These are phyloP conservation scores for Battus philenor DNA, from an alignment of 1,140 invertebrate species.

Conservation along the genomic window DNA sequence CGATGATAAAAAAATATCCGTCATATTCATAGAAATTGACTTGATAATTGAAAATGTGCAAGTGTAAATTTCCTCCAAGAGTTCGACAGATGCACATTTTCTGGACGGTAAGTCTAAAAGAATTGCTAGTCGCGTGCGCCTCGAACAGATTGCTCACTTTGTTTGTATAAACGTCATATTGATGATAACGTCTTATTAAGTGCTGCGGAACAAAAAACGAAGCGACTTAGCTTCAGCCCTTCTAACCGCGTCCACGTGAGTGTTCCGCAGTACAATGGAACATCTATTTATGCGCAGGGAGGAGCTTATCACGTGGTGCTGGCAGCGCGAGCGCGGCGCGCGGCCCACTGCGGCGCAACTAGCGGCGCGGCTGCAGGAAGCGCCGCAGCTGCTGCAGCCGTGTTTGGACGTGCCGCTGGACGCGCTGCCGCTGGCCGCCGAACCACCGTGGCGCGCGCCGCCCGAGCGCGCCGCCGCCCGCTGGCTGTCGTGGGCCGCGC, in stretches of 20 bases:
- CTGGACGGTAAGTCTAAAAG: too few species aligned
- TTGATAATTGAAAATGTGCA: too few species aligned
- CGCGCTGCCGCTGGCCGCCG: constrained; percentile 41
- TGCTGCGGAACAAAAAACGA: background rate
- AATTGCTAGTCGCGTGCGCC: too few species aligned
- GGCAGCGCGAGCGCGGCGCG: constrained; percentile 81
- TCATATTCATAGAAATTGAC: too few species aligned
- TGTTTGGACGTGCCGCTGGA: constrained; percentile 85
- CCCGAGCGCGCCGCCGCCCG: constrained; percentile 27
- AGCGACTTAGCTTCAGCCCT: background rate
- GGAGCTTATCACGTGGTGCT: constrained; percentile 85
- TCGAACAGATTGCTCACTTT: too few species aligned
- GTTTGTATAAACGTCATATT: background rate
- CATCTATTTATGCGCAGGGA: constrained; percentile 72
- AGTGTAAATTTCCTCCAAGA: too few species aligned
- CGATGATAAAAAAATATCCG: too few species aligned
- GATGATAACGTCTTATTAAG: too few species aligned
- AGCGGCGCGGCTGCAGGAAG: constrained; percentile 86
- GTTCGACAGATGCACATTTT: too few species aligned
- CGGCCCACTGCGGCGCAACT: constrained; percentile 86
- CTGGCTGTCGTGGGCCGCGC: constrained; percentile 52
- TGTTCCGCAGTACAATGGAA: background rate
- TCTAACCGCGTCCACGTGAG: background rate
- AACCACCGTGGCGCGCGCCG: constrained; percentile 24
- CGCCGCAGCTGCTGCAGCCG: constrained; percentile 85